Base-by-base conservation (phyloP, 1,140 invertebrate genomes). In the Galendromus occidentalis region DNA sequence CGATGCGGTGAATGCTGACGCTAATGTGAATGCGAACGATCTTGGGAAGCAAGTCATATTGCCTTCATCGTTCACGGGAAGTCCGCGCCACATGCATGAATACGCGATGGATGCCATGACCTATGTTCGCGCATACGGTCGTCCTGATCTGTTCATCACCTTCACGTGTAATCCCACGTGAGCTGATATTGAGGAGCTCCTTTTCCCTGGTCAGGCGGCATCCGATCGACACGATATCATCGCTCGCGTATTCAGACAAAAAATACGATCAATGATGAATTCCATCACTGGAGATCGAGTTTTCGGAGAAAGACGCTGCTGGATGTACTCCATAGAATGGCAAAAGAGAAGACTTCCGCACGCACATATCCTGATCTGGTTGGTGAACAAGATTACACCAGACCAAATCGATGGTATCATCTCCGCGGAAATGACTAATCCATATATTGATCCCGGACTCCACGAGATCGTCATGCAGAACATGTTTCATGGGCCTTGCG, bases 161-260 rank as follows among this genome's bases (percentile, higher is more conserved):
- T 70, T 78, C 33, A 79, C 77, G 29, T 74, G 69, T 68, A 82
- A 77, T 75, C 76, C 70, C 68, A 76, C 69, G 55, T 82, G 79
- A 79, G 29, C 30, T 1, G 75, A 80, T 63, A 79, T 80, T 41
- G 29, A 18, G 51, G 51, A 71, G 63, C 65, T 71, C 47, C 59
- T 79, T 5, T 9, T 68, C 12, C 47, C 64, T 25, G 55, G 69
- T 9, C 71, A 78, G 71, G 67, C 28, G 28, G 25, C 69, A 7
- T n/a, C 68, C 4, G 70, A 76, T 68, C 18, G 74, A 22, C 74
- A 71, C 33, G 76, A 79, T 69, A 47, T 79, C 12, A 65, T 74
- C 22, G 69, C 69, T 5, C 42, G 74, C 22, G 75, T 79, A 22
- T 80, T 79, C 68, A 51, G 69, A 30, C 44, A 68, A n/a, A 79